Percentiles rank a stretch among this genome's conserved stretches.
phyloP scores from a whole-genome alignment of 2,888 invertebrate genomes.

The Amorpha juglandis region DNA sequence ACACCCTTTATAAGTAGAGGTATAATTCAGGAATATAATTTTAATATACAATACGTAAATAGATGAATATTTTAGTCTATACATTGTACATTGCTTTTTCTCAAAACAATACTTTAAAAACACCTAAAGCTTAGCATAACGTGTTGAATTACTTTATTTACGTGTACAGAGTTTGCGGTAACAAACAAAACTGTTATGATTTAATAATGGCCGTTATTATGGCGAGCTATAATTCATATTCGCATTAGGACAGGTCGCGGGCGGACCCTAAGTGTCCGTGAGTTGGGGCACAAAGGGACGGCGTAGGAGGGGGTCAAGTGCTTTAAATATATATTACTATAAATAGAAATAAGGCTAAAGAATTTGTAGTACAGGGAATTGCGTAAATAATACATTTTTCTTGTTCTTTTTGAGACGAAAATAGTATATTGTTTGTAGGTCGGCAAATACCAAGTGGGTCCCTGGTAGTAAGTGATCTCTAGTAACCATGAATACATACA shows the following conservation, averaged over 20 bases:
- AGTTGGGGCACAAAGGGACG: constrained; percentile 9
- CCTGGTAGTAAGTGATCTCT: too few relatives aligned
- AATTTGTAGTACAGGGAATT: neutral
- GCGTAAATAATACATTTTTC: neutral
- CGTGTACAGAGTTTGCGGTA: neutral
- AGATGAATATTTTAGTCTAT: too few relatives aligned
- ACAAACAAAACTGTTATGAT: constrained; percentile 44
- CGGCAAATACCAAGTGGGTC: too few relatives aligned
- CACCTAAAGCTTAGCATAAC: neutral
- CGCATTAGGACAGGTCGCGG: constrained; percentile 52
- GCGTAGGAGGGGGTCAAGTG: neutral
- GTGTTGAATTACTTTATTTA: constrained; percentile 25
- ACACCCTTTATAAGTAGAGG: too few relatives aligned
- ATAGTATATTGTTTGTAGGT: too few relatives aligned
- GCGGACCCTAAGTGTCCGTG: constrained; percentile 32
- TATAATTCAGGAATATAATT: too few relatives aligned
- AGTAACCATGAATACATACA: too few relatives aligned
- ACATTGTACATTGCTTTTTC: too few relatives aligned
- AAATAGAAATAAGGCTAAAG: neutral
- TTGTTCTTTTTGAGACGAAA: too few relatives aligned
- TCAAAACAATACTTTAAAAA: too few relatives aligned
- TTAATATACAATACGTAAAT: too few relatives aligned
- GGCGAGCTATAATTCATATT: constrained; percentile 64
- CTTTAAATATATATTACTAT: neutral
- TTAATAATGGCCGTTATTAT: constrained; percentile 63